Base-by-base conservation (phyloP, 2,888 invertebrate genomes). In the Masnerella sp. region DNA sequence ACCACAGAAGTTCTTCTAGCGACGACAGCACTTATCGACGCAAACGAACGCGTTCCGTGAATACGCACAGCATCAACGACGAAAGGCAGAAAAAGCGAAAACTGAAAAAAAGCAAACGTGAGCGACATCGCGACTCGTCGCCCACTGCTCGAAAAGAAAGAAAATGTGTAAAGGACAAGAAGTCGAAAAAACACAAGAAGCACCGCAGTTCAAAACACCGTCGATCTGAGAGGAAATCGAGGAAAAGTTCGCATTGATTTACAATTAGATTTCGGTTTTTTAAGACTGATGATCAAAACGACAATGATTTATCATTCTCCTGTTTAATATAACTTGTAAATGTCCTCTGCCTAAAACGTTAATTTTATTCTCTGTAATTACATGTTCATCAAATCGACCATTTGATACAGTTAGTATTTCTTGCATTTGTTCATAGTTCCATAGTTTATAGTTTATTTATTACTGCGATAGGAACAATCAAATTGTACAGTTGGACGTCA, bases 131-230 rank as follows among this genome's bases (percentile, higher is more conserved):
- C 36, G 30, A 51, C 52, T 75, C 65, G 4, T 56, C 56, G 5
- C 47, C 51, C 8, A 40, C 62, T 22, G 67, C 74, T 0, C 49
- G 42, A 8, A 82, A 78, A 76, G 78, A 81, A 75, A 78, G 79
- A 52, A 80, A 79, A 49, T 76, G 69, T 4, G 73, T 62, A 12
- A 78, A 76, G 70, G 78, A 79, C 14, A 80, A 79, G 40, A 74
- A 78, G 32, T 59, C 69, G 14, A 80, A 76, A 61, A 79, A 77
- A 36, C 80, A 76, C 17, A 80, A 80, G 49, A 82, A 79, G 56
- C 79, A 68, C 11, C 28, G 43, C 0, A 34, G 34, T 1, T 58
- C 56, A 2, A 56, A 43, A n/a, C 58, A 58, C 17, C 34, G 40
- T 1, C 79, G 78, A 32, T 79, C 80, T 2, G 67, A 67, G 8